phyloP scores from a whole-genome alignment of 2,888 invertebrate species.

The Pediacus dermestoides region DNA sequence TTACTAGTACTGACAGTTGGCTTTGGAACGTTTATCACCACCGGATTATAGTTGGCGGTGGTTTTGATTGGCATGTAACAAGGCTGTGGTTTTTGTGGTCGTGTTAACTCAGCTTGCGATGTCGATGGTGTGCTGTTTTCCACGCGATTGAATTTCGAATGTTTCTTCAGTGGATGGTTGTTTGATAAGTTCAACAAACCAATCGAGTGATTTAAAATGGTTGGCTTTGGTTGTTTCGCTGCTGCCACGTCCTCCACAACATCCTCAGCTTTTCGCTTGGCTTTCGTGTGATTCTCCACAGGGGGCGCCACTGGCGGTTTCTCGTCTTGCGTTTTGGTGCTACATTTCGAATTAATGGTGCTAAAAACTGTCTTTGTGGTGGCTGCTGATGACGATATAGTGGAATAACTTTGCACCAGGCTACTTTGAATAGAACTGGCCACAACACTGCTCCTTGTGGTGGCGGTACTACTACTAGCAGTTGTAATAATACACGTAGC shows the following conservation, averaged over 20 bases:
- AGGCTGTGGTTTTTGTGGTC: conserved; percentile 26
- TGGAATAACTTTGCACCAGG: too few species aligned
- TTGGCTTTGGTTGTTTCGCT: conserved; percentile 39
- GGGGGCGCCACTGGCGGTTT: too few species aligned
- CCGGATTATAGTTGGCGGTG: conserved; percentile 33
- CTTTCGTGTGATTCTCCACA: conserved; percentile 3
- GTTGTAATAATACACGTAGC: not conserved
- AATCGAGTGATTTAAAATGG: conserved; percentile 40
- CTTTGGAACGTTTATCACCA: conserved; percentile 39
- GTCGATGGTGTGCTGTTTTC: conserved; percentile 20
- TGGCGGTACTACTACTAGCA: not conserved
- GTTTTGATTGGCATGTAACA: conserved; percentile 44
- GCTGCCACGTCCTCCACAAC: conserved; percentile 24
- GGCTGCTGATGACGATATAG: conserved; percentile 25
- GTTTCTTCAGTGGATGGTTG: conserved; percentile 44
- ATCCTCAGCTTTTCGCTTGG: conserved; percentile 28
- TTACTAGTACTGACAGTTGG: conserved; percentile 28
- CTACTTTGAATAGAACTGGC: conserved; percentile 2
- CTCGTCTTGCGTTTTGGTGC: conserved; percentile 28
- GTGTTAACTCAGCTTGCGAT: conserved; percentile 14
- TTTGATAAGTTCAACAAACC: conserved; percentile 45
- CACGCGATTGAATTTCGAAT: conserved; percentile 36
- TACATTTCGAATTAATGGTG: conserved; percentile 39
- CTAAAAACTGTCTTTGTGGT: conserved; percentile 39
- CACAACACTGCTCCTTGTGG: too few species aligned